Base-by-base conservation (phyloP, 2,888 invertebrate species). In the Trachelus stipa region DNA sequence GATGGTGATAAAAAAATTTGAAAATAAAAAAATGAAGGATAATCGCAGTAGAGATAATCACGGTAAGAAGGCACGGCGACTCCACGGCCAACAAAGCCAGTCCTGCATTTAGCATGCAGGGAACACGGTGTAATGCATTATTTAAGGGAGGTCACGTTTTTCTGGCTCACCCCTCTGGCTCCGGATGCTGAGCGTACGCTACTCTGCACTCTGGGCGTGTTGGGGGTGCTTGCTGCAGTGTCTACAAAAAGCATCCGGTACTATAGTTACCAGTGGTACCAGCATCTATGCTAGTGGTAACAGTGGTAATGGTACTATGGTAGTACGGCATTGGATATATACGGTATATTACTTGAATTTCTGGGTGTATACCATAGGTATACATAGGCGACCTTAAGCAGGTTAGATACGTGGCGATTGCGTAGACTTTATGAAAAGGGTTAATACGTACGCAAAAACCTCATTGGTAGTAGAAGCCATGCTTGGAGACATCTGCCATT, bases 131-230 rank as follows among this genome's bases (percentile, higher is more conserved):
- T 79, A 83, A 85, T 83, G 83, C 83, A 83, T 85, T 83, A 80
- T 83, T 85, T 83, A 82, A 82, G 79, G 79, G 79, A 77, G 83
- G 82, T 83, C 85, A 85, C 83, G 83, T 84, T 80, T 78, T 79
- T 80, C 77, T 75, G 78, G 75, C 74, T 81, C 78, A 75, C 69
- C 74, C 79, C 56, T 56, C 23, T 56, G 56, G 23, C 56, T 56
- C 56, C 56, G 56, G 56, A 56, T 56, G 40, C 40, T 56, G 23
- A 56, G 23, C 40, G 23, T 56, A 56, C 56, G 56, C 56, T 56
- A 56, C 56, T 56, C 23, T 56, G 56, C 56, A 23, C 56, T 56
- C 56, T 56, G 56, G 23, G 2, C 56, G 23, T 9, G 56, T 56
- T 23, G 56, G 56, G 56, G 56, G 23, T 56, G 40, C 23, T 23